Percentiles rank a stretch among this genome's conserved stretches.
These are phyloP conservation scores for Choloepus hoffmanni DNA, from an alignment of 2,113 vertebrate genomes.

Conservation along the genomic window DNA sequence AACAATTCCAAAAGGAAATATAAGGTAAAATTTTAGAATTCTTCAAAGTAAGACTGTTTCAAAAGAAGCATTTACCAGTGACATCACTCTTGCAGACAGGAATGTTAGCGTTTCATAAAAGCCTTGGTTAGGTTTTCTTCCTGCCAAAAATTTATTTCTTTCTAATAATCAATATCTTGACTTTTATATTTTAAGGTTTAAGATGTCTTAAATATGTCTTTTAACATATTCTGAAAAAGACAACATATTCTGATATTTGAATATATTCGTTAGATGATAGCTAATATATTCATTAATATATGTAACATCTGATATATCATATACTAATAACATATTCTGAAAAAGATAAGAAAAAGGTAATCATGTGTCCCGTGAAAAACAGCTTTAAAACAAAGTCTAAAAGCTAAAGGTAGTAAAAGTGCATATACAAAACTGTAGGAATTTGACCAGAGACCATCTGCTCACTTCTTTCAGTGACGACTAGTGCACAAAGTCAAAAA, in stretches of 20 bases:
- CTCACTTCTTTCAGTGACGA: neutral
- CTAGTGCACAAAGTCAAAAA: neutral
- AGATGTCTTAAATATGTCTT: neutral
- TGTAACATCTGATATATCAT: too few relatives aligned
- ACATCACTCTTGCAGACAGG: neutral
- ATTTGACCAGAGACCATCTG: neutral
- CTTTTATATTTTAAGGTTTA: neutral
- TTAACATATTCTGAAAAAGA: too few relatives aligned
- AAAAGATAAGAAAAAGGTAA: constrained; percentile 20
- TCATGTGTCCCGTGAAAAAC: neutral
- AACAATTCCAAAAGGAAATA: neutral
- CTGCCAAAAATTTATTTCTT: neutral
- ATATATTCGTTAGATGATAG: too few relatives aligned
- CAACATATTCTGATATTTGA: too few relatives aligned
- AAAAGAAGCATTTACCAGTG: neutral
- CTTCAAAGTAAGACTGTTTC: neutral
- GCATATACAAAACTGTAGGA: neutral
- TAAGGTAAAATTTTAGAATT: neutral
- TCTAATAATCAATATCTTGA: neutral
- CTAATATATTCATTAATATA: too few relatives aligned
- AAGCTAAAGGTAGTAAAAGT: neutral
- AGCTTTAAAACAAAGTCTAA: neutral
- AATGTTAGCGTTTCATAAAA: neutral
- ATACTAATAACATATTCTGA: neutral
- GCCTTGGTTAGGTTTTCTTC: neutral